Evolutionary conservation across 2,888 invertebrate genomes (phyloP).

Genomic region (Lomographa bimaculata): DNA sequence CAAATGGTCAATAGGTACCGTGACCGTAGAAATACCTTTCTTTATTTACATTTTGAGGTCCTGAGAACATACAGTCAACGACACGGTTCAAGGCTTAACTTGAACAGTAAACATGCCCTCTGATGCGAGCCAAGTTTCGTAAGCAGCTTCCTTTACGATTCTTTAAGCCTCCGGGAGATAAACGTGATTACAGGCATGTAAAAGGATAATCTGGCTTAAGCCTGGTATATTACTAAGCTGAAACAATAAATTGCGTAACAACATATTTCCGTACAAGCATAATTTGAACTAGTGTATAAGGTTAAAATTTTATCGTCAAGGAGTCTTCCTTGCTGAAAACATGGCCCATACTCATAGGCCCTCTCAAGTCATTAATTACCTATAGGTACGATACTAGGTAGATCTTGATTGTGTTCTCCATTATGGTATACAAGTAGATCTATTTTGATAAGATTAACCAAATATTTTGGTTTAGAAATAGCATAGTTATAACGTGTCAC

Average conservation of each 20-base stretch:
- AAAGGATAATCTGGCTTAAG: slow-evolving; percentile 43
- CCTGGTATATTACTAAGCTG: slow-evolving; percentile 25
- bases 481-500: no score
- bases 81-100: slow-evolving; percentile 42
- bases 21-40: slow-evolving; percentile 43
- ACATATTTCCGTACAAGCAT: slow-evolving; percentile 10
- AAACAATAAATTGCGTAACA: no score
- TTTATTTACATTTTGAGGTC: slow-evolving; percentile 43
- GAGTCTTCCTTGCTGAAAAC: no score
- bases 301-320: no score
- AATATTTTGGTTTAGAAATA: no score
- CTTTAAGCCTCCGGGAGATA: slow-evolving; percentile 39
- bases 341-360: no score
- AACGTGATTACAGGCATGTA: slow-evolving; percentile 43
- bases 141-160: slow-evolving; percentile 38
- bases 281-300: no score
- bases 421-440: no score
- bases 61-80: slow-evolving; percentile 47
- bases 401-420: no score
- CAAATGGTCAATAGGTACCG: slow-evolving; percentile 30
- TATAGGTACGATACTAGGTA: no score
- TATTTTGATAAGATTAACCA: no score
- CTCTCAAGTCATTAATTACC: no score
- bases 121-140: slow-evolving; percentile 32
- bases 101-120: slow-evolving; percentile 42